Conservation (phyloP, 2,888 invertebrate species). For the Malthinus seriepunctatus region DNA sequence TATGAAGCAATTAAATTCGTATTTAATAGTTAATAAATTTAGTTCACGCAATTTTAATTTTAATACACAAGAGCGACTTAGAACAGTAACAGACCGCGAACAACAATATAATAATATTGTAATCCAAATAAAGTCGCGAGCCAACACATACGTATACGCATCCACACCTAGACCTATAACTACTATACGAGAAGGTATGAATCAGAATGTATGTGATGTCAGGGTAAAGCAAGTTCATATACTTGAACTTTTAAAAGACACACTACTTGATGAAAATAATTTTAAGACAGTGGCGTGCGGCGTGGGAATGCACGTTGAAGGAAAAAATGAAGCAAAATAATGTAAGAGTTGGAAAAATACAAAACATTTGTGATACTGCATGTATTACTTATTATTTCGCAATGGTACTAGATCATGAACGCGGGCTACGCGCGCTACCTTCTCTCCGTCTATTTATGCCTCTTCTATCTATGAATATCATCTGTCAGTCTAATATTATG, state of each 20-base stretch:
- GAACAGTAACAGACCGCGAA: conserved; percentile 19
- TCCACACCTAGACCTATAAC: conserved; percentile 5
- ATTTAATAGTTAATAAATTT: conserved; percentile 11
- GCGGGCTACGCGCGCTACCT: too few species aligned
- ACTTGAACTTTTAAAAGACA: conserved; percentile 23
- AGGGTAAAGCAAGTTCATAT: conserved; percentile 21
- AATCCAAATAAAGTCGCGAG: background rate
- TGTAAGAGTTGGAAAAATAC: too few species aligned
- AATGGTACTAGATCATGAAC: too few species aligned
- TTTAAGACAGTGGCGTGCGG: too few species aligned
- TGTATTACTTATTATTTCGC: too few species aligned
- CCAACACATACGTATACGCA: background rate
- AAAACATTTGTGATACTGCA: too few species aligned
- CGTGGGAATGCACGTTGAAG: too few species aligned
- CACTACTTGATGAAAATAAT: too few species aligned
- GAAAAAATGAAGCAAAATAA: too few species aligned
- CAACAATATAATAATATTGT: background rate
- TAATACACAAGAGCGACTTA: background rate
- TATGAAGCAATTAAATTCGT: conserved; percentile 8
- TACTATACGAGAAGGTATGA: conserved; percentile 13
- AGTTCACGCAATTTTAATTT: conserved; percentile 10
- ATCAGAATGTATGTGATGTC: conserved; percentile 18
- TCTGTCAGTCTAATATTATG: too few species aligned
- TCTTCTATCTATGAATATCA: too few species aligned
- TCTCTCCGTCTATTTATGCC: too few species aligned